Percentiles rank a stretch among this genome's conserved stretches.
Conservation (phyloP, 1,140 invertebrate species). For the Globodera rostochiensis region DNA sequence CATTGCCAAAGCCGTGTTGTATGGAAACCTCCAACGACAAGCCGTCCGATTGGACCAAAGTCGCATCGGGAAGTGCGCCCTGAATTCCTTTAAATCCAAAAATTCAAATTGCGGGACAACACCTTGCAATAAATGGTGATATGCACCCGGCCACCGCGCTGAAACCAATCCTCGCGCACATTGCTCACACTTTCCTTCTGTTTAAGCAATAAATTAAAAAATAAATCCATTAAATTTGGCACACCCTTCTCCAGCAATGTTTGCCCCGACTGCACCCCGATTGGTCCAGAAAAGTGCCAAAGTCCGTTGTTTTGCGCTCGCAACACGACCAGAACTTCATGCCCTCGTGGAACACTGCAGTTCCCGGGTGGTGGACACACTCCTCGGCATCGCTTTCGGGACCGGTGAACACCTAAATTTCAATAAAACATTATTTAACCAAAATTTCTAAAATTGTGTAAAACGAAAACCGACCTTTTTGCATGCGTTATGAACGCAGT, state of each 20-base stretch:
- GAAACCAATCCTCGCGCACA: constrained; percentile 61
- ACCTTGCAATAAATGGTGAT: constrained; percentile 58
- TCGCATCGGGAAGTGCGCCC: constrained; percentile 79
- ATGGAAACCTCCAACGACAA: constrained; percentile 78
- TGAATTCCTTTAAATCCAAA: constrained; percentile 63
- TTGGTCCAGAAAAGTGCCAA: constrained; percentile 85
- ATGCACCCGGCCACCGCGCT: constrained; percentile 44
- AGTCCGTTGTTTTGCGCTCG: constrained; percentile 87
- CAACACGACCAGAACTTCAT: constrained; percentile 98
- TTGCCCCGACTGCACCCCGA: constrained; percentile 78
- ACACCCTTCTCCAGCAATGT: constrained; percentile 84
- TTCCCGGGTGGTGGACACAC: constrained; percentile 84
- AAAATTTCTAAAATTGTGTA: constrained; percentile 82
- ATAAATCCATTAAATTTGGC: background rate
- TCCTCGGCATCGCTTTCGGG: constrained; percentile 72
- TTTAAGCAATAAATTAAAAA: background rate
- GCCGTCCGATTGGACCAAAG: constrained; percentile 80
- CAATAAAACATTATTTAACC: background rate
- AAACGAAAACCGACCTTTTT: constrained; percentile 68
- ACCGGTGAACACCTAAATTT: constrained; percentile 74
- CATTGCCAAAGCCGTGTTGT: constrained; percentile 74
- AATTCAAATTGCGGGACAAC: background rate
- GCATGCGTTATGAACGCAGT: constrained; percentile 86
- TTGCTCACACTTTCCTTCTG: constrained; percentile 46
- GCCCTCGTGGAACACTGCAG: constrained; percentile 92